Base-by-base conservation (phyloP, 2,888 invertebrate genomes). In the Mythimna lalbum region DNA sequence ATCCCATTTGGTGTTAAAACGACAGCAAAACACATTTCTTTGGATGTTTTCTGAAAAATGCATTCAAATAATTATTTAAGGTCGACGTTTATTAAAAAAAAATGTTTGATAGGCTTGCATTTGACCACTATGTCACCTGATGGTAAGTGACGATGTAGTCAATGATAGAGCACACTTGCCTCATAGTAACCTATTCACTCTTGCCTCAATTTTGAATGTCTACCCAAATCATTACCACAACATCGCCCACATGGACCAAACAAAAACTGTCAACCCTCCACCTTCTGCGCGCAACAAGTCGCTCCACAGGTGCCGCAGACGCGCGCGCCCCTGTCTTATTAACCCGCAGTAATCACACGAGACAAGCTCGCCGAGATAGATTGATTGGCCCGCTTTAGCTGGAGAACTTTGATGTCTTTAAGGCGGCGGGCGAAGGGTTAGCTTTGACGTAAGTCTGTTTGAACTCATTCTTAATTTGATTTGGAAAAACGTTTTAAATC, bases 321-420 rank as follows among this genome's bases (percentile, higher is more conserved):
- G 73, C 73, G 64, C 63, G 69, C 71, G 57, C 76, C 82, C 73
- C 80, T 63, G 85, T 83, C 85, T 88, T 86, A 88, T 87, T 87
- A 87, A 84, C 87, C 85, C 83, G 52, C 84, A 57, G 91, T 93
- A 92, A 93, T 93, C 90, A 91, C 90, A 87, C 85, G 86, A 90
- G 92, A 93, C 92, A 90, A 82, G 78, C 59, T 67, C 76, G 82
- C 74, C 79, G 84, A 74, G 75, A 71, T 71, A 86, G 92, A 93
- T 92, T 93, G 92, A 93, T 93, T 90, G 90, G 84, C 84, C 83
- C 83, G 73, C 68, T 67, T 67, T 53, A 61, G 75, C 49, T 21
- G 67, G 63, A 39, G 23, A 31, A 63, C 57, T 64, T 61, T 69
- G 75, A 63, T 63, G 72, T 66, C 57, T 73, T 69, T 72, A 70